These are phyloP conservation scores for Harpegnathos saltator DNA, from an alignment of 1,140 invertebrate species.

Conservation along the genomic window DNA sequence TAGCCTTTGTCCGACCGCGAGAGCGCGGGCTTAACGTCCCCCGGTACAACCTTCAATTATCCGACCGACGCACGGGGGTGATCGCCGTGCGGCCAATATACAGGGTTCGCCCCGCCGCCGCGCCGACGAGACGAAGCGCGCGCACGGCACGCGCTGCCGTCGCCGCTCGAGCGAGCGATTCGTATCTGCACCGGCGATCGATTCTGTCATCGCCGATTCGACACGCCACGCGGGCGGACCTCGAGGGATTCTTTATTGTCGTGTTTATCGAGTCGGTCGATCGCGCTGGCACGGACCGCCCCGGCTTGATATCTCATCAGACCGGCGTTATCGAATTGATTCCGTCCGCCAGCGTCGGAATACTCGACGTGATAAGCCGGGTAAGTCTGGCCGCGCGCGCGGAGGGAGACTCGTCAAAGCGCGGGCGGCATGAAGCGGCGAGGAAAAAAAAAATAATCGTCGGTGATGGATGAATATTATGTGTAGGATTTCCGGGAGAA, in stretches of 20 bases:
- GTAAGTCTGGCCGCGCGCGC: slow-evolving; percentile 27
- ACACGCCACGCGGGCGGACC: slow-evolving; percentile 43
- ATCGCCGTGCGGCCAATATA: slow-evolving; percentile 31
- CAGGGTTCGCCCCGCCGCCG: slow-evolving; percentile 24
- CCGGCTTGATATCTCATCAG: slow-evolving; percentile 63
- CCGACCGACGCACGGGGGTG: slow-evolving; percentile 14
- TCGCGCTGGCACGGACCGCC: slow-evolving; percentile 43
- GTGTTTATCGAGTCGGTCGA: slow-evolving; percentile 56
- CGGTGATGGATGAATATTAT: background rate
- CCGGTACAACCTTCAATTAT: slow-evolving; percentile 46
- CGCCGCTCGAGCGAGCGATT: background rate
- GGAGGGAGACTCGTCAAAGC: slow-evolving; percentile 16
- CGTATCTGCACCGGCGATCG: slow-evolving; percentile 29
- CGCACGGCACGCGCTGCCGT: slow-evolving; percentile 8
- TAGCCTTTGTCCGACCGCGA: slow-evolving; percentile 44
- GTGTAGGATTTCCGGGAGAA: too few species aligned
- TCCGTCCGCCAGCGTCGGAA: slow-evolving; percentile 36
- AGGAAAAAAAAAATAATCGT: slow-evolving; percentile 2
- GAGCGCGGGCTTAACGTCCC: slow-evolving; percentile 38
- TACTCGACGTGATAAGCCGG: slow-evolving; percentile 19
- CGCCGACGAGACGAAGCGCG: too few species aligned
- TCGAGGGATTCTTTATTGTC: slow-evolving; percentile 65
- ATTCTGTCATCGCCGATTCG: slow-evolving; percentile 57
- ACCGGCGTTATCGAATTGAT: slow-evolving; percentile 60
- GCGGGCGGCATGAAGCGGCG: too few species aligned